Conservation (phyloP, 2,113 vertebrate genomes). For the Scartelaos histophorus region DNA sequence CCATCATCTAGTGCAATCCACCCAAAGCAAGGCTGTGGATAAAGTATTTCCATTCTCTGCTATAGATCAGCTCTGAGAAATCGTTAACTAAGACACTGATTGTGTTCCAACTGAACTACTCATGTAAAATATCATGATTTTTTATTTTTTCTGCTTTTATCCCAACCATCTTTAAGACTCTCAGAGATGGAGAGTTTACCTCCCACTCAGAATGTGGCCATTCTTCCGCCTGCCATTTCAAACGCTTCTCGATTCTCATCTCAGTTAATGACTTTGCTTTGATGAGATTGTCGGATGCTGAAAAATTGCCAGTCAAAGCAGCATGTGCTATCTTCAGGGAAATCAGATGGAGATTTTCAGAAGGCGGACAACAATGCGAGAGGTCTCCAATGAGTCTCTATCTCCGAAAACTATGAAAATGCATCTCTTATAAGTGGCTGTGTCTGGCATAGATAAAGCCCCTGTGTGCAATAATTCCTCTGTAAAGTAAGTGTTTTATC, state of each 20-base stretch:
- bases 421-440: conserved; percentile 39
- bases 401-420: conserved; percentile 51
- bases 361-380: conserved; percentile 58
- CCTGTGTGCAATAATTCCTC: conserved; percentile 24
- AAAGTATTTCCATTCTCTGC: neutral
- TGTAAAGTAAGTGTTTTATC: conserved; percentile 24
- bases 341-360: conserved; percentile 66
- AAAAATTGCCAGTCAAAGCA: conserved; percentile 59
- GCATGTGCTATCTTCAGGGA: conserved; percentile 56
- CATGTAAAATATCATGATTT: conserved; percentile 12
- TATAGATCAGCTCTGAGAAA: neutral
- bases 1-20: neutral
- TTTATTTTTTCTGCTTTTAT: conserved; percentile 35
- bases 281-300: conserved; percentile 66
- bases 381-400: conserved; percentile 63
- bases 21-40: neutral
- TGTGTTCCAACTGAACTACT: neutral
- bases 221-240: conserved; percentile 59
- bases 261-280: conserved; percentile 65
- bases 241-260: conserved; percentile 57
- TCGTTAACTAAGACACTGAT: conserved; percentile 1
- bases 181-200: conserved; percentile 49
- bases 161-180: conserved; percentile 34
- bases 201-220: conserved; percentile 50
- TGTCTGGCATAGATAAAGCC: conserved; percentile 36